Percentiles rank a stretch among this genome's conserved stretches.
phyloP scores from a whole-genome alignment of 2,113 vertebrate genomes.

The Gnathonemus longibarbis region DNA sequence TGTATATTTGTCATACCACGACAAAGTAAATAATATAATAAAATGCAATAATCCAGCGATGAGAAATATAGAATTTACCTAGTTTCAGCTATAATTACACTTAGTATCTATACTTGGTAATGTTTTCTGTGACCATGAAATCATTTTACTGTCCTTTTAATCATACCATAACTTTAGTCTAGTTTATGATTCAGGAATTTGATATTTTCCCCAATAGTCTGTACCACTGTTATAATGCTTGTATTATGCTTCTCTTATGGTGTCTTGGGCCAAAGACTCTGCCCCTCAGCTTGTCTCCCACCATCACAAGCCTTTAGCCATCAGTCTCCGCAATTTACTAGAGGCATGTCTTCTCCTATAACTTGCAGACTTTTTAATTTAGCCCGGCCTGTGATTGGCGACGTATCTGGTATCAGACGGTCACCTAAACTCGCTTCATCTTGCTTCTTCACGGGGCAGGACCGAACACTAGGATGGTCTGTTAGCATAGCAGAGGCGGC shows the following conservation, averaged over 20 bases:
- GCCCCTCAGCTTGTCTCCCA: neutral
- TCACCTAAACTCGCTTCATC: constrained; percentile 3
- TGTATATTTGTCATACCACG: neutral
- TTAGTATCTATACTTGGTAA: neutral
- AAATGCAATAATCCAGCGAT: neutral
- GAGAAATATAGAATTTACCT: neutral
- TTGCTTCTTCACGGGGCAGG: neutral
- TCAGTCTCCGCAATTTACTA: neutral
- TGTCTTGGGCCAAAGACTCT: neutral
- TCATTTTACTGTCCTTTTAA: neutral
- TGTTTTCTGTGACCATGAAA: neutral
- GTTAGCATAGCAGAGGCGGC: constrained; percentile 20
- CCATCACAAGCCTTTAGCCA: neutral
- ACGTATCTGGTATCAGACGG: neutral
- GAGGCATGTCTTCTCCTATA: neutral
- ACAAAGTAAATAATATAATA: neutral
- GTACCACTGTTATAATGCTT: neutral
- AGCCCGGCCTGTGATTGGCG: neutral
- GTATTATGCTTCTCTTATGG: neutral
- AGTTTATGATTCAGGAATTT: neutral
- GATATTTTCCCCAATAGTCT: neutral
- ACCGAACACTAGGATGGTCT: constrained; percentile 10
- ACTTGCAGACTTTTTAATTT: neutral
- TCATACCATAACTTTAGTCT: neutral
- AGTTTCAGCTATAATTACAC: neutral